These are phyloP conservation scores for Antrozous pallidus DNA, from an alignment of 2,797 vertebrate genomes.

Conservation along the genomic window DNA sequence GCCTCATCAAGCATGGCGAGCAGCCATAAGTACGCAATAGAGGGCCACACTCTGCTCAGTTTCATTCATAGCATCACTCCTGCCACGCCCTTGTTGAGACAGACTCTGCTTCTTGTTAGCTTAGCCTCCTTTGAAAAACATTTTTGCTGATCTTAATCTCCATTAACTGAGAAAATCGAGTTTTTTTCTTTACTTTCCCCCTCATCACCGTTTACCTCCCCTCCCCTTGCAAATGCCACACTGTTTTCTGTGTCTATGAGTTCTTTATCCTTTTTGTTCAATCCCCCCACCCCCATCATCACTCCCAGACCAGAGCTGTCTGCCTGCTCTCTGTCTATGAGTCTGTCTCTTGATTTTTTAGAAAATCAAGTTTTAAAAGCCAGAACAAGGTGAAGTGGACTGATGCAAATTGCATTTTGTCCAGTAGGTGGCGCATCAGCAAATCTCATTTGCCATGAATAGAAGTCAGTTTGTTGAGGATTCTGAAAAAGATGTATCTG, in stretches of 20 bases:
- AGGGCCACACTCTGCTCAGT: neutral
- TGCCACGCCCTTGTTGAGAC: too few species aligned
- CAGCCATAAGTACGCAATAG: fast-evolving
- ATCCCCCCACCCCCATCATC: neutral
- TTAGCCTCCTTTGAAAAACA: neutral
- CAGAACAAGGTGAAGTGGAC: neutral
- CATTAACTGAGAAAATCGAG: neutral
- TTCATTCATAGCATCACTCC: neutral
- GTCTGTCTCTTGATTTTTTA: neutral
- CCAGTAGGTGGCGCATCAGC: constrained; percentile 71
- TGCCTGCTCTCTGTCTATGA: neutral
- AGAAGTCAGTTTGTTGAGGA: neutral
- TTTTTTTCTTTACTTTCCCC: neutral
- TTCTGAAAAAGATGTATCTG: neutral
- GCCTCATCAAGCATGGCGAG: neutral
- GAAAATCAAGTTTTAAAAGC: neutral
- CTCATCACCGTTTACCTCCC: neutral
- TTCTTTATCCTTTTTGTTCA: neutral
- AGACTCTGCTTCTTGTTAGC: neutral
- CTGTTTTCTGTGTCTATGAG: neutral
- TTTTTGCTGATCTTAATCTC: neutral
- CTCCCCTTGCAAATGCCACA: neutral
- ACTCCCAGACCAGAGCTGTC: neutral
- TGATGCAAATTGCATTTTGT: constrained; percentile 34
- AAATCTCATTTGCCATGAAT: neutral